Conservation (phyloP, 1,140 invertebrate genomes). For the Phortica variegata region DNA sequence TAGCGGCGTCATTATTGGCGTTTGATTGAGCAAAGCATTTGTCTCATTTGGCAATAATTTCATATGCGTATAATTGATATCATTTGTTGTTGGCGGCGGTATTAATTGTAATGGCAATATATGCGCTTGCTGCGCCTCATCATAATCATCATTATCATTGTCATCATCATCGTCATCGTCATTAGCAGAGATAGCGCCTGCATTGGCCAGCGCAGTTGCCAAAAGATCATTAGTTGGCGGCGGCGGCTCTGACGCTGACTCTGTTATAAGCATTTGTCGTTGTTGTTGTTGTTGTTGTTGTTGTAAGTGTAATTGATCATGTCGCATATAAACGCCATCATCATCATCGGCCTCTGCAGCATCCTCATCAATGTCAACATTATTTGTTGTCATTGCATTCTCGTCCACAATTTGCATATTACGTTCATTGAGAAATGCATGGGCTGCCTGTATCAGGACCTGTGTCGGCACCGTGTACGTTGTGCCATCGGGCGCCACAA, state of each 20-base stretch:
- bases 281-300: conserved; percentile 4
- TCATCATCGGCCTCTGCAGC: background rate
- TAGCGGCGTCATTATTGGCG: conserved; percentile 74
- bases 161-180: conserved; percentile 13
- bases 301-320: too few relatives aligned
- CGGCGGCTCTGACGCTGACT: background rate
- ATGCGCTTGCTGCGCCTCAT: too few relatives aligned
- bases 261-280: background rate
- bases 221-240: conserved; percentile 64
- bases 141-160: background rate
- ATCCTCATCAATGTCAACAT: conserved; percentile 15
- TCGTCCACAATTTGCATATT: conserved; percentile 37
- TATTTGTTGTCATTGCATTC: conserved; percentile 22
- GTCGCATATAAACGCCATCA: background rate
- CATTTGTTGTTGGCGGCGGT: conserved; percentile 11
- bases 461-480: conserved; percentile 1
- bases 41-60: too few relatives aligned
- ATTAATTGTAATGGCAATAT: conserved; percentile 17
- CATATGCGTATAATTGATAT: too few relatives aligned
- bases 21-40: conserved; percentile 71
- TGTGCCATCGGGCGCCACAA: background rate
- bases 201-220: conserved; percentile 66
- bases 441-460: conserved; percentile 30
- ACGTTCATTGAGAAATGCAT: conserved; percentile 36
- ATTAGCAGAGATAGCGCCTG: conserved; percentile 34